These are phyloP conservation scores for Morone chrysops DNA, from an alignment of 2,113 vertebrate species.

Conservation along the genomic window DNA sequence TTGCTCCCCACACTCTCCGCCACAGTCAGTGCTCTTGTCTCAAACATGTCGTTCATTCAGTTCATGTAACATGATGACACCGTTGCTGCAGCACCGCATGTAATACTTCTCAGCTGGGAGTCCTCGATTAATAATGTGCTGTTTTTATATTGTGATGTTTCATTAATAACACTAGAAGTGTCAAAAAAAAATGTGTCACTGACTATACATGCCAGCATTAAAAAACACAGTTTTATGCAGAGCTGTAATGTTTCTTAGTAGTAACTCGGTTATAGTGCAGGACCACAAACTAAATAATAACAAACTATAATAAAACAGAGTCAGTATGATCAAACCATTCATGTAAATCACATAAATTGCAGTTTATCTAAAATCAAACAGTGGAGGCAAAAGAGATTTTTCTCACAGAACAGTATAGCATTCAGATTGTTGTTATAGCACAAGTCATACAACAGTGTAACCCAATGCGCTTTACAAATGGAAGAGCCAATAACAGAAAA, in stretches of 20 bases:
- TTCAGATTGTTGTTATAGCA: background rate
- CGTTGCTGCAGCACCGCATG: background rate
- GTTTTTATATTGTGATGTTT: background rate
- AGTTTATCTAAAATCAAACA: background rate
- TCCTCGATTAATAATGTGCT: background rate
- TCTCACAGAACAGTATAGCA: background rate
- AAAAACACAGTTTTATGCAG: background rate
- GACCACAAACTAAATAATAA: background rate
- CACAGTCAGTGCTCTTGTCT: background rate
- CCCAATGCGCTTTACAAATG: background rate
- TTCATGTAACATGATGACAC: background rate
- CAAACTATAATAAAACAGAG: background rate
- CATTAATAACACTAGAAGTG: background rate
- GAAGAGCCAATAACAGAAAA: background rate
- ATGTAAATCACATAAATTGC: background rate
- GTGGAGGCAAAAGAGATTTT: background rate
- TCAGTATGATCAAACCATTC: background rate
- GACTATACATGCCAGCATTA: background rate
- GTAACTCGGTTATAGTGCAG: background rate
- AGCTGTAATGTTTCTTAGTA: background rate
- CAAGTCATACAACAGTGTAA: background rate
- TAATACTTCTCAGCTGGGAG: background rate
- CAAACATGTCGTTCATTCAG: background rate
- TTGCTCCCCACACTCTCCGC: background rate
- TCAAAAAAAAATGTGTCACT: background rate